Conservation (phyloP, 2,113 vertebrate species). For the Rhinoderma darwinii region DNA sequence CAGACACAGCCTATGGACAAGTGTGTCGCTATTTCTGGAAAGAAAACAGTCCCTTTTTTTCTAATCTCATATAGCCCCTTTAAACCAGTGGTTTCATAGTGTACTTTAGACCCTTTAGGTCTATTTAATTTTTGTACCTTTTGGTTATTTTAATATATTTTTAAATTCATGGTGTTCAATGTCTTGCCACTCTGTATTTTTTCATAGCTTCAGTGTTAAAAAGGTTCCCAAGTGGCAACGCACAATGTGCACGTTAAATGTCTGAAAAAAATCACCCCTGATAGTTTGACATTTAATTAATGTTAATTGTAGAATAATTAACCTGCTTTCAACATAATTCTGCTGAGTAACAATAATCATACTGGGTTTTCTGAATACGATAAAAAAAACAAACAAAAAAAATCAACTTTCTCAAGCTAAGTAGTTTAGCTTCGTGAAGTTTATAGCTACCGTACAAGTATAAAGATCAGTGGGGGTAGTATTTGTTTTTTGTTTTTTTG, state of each 20-base stretch:
- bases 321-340: conserved; percentile 54
- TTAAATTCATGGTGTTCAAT: conserved; percentile 4
- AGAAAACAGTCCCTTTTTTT: too few species aligned
- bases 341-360: conserved; percentile 52
- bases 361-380: conserved; percentile 39
- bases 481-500: neutral
- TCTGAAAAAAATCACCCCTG: conserved; percentile 47
- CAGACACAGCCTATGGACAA: too few species aligned
- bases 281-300: conserved; percentile 60
- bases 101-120: neutral
- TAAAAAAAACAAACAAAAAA: conserved; percentile 6
- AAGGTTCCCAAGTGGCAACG: conserved; percentile 44
- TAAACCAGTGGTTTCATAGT: neutral
- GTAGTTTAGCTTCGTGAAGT: conserved; percentile 7
- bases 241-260: conserved; percentile 47
- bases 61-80: too few species aligned
- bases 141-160: neutral
- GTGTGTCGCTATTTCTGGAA: too few species aligned
- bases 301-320: conserved; percentile 60
- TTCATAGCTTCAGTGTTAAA: conserved; percentile 27
- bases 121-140: neutral
- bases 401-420: conserved; percentile 10
- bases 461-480: neutral
- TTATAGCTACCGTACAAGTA: conserved; percentile 6
- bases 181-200: conserved; percentile 34